Base-by-base conservation (phyloP, 2,113 vertebrate species). In the Arothron firmamentum region DNA sequence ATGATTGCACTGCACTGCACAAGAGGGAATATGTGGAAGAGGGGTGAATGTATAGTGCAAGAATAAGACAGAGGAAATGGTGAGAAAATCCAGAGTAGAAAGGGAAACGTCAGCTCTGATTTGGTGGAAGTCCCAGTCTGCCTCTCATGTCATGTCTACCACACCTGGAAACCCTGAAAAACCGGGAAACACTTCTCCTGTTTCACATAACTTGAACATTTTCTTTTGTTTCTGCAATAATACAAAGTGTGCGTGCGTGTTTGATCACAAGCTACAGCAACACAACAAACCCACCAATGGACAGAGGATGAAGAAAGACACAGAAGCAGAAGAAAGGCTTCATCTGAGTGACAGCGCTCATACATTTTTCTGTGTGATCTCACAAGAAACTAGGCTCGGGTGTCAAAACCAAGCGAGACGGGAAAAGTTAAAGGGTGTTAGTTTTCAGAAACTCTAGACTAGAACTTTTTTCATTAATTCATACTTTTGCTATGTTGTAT, bases 301-400 rank as follows among this genome's bases (percentile, higher is more conserved):
- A 62, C 20, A 16, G 58, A 23, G 28, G 46, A 68, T 67, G 66
- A 73, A 75, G 51, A 81, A 75, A 65, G 66, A 77, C 54, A 67
- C 46, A 53, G 61, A 75, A 66, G 68, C 46, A 53, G 61, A 75
- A 66, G 4, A 25, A 70, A 77, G 62, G 52, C 67, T 69, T 67
- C 62, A 53, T 68, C 59, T 67, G 70, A 86, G 65, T 74, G 80
- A 66, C 77, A 60, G 78, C 17, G 59, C 65, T 81, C n/a, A 76
- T 88, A 61, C 54, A 82, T 86, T 80, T 86, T 82, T 81, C 65
- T 61, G 10, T 83, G 56, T 82, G 69, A 81, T 83, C 54, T 81
- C 60, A 42, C 11, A 28, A 78, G 49, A 74, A 78, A 65, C 20
- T 42, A 42, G 50, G 51, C 47, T 60, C 28, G 73, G 67, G 67